phyloP scores from a whole-genome alignment of 1,140 invertebrate genomes.

The Pollicipes pollicipes region DNA sequence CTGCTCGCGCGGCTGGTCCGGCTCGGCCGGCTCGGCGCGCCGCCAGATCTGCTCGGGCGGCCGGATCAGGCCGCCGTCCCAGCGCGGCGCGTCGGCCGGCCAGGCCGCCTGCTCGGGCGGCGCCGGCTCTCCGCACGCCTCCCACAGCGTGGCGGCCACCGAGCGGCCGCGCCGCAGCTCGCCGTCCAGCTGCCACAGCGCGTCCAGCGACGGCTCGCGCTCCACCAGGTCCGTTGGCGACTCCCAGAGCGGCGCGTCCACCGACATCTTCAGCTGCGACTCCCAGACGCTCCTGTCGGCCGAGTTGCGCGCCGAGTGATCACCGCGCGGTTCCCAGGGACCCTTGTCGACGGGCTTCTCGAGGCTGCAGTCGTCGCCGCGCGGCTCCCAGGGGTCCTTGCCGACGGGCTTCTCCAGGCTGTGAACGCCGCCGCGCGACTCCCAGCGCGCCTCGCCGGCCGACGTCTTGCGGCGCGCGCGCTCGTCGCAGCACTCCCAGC shows the following conservation, averaged over 20 bases:
- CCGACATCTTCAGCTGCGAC: neutral
- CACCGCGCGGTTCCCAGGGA: too few relatives aligned
- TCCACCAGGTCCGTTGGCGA: neutral
- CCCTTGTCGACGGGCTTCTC: too few relatives aligned
- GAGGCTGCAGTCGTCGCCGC: too few relatives aligned
- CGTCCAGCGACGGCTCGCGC: neutral
- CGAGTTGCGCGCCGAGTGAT: too few relatives aligned
- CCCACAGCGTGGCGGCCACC: neutral
- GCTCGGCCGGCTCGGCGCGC: neutral
- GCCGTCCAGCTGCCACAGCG: neutral
- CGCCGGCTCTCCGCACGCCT: neutral
- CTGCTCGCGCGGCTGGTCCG: neutral
- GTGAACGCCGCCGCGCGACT: too few relatives aligned
- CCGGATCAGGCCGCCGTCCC: neutral
- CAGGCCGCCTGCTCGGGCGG: too few relatives aligned
- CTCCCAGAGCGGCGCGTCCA: neutral
- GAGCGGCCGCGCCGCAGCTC: neutral
- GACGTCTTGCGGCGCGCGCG: neutral
- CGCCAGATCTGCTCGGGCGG: neutral
- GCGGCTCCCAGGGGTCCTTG: too few relatives aligned
- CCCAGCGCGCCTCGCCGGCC: too few relatives aligned
- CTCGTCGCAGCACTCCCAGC: neutral
- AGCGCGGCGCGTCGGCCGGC: neutral
- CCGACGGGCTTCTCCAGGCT: too few relatives aligned
- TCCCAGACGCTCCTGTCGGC: too few relatives aligned